phyloP scores from a whole-genome alignment of 2,113 vertebrate species.

The Leptodactylus fuscus region DNA sequence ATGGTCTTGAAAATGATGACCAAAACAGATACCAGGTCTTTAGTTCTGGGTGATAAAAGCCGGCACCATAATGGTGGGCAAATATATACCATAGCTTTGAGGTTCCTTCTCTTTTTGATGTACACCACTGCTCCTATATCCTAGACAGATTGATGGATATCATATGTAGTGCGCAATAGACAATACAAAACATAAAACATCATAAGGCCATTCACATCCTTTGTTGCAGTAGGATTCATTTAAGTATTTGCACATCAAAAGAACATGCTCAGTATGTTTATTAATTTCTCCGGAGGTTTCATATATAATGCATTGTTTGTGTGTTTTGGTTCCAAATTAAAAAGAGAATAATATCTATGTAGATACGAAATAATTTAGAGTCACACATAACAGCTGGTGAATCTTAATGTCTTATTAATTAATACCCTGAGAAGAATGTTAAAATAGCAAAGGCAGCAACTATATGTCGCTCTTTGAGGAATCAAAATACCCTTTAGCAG shows the following conservation, averaged over 20 bases:
- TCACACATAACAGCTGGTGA: background rate
- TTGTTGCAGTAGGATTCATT: constrained; percentile 5
- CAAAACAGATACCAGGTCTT: background rate
- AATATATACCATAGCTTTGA: too few relatives aligned
- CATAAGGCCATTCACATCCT: constrained; percentile 1
- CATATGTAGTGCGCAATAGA: background rate
- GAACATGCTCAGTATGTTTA: background rate
- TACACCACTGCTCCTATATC: background rate
- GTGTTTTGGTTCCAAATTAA: background rate
- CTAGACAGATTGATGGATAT: background rate
- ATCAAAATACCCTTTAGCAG: background rate
- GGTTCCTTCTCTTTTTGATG: too few relatives aligned
- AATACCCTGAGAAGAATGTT: background rate
- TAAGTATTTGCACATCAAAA: constrained; percentile 16
- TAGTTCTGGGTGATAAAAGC: background rate
- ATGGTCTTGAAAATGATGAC: background rate
- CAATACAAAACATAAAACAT: background rate
- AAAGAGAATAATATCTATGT: background rate
- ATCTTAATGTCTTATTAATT: constrained; percentile 14
- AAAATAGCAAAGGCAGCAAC: background rate
- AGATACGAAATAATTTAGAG: background rate
- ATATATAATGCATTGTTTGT: constrained; percentile 37
- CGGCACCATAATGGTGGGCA: too few relatives aligned
- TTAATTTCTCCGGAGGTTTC: background rate
- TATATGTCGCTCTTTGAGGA: background rate